Conservation (phyloP, 2,113 vertebrate species). For the Lophius piscatorius region DNA sequence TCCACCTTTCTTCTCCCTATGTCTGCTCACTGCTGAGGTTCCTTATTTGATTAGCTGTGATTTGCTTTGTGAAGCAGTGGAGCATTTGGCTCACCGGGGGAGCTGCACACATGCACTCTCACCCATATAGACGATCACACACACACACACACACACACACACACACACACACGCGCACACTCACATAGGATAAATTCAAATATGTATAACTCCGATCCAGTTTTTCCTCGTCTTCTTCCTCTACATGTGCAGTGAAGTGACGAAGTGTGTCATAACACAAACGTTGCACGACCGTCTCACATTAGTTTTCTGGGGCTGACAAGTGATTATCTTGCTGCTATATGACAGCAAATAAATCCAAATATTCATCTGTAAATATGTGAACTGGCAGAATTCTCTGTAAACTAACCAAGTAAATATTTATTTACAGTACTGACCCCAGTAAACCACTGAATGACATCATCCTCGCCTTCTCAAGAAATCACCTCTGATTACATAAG, state of each 20-base stretch:
- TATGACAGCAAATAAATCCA: neutral
- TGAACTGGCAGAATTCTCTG: neutral
- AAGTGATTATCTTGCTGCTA: neutral
- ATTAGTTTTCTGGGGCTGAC: neutral
- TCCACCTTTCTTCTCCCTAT: slow-evolving; percentile 56
- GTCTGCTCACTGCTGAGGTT: slow-evolving; percentile 65
- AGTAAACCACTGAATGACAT: slow-evolving; percentile 57
- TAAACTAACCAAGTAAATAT: no score
- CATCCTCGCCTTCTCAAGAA: slow-evolving; percentile 49
- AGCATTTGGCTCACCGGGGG: slow-evolving; percentile 66
- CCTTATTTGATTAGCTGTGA: slow-evolving; percentile 76
- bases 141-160: slow-evolving; percentile 35
- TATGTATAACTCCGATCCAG: slow-evolving; percentile 3
- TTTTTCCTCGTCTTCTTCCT: slow-evolving; percentile 15
- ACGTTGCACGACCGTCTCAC: neutral
- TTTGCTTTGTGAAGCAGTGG: slow-evolving; percentile 71
- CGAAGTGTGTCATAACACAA: neutral
- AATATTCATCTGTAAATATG: neutral
- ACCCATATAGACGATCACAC: slow-evolving; percentile 39
- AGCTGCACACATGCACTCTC: slow-evolving; percentile 29
- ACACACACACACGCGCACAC: slow-evolving; percentile 30
- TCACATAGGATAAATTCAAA: slow-evolving; percentile 20
- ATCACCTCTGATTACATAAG: slow-evolving; percentile 64
- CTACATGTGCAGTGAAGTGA: slow-evolving; percentile 8
- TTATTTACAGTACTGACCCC: no score